Evolutionary conservation across 2,113 vertebrate species (phyloP), one percentile per base, ranked within the genome.

Genomic region (Aviceda subcristata): DNA sequence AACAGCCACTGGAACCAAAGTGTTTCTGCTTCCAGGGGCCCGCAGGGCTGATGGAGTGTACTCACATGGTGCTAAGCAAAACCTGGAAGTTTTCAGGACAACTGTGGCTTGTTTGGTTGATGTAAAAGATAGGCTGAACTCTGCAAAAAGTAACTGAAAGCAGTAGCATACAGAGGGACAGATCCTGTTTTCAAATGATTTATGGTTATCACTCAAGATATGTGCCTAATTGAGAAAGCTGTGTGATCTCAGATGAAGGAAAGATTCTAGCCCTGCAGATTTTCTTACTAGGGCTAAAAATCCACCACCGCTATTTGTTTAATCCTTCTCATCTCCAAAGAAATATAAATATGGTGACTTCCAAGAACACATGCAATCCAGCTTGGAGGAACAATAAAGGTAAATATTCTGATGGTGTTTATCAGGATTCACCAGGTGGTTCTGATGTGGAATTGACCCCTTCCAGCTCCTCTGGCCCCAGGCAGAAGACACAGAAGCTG

Each of bases 391-490:
- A 72, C 66, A 87, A 67, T 34, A 78, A 95, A 95, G 66, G 69
- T 75, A 91, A 95, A 57, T 7, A 53, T 30, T 53, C 30, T 24
- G 29, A 92, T 55, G 77, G 80, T 81, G 80, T 85, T 95, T 91
- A 83, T 86, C 2, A 0, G 62, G 57, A 94, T 90, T 69, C 80
- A 76, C 45, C 66, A 90, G 77, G 46, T 26, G 50, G 62, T 72
- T 96, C 83, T 91, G 80, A 96, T 90, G 92, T 94, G 80, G 84
- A 94, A 87, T 76, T 79, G 62, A 84, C 41, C 66, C 55, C 57
- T 92, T 93, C 81, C 84, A 92, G 53, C 48, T n/a, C 59, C 68
- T 82, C 64, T 43, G 39, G 66, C 84, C 84, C n/a, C 62, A 69
- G 77, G 84, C 69, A 76, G n/a, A 91, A 36, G 30, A 67, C 18